Base-by-base conservation (phyloP, 2,797 vertebrate species). In the Parauchenoglanis punctatus region DNA sequence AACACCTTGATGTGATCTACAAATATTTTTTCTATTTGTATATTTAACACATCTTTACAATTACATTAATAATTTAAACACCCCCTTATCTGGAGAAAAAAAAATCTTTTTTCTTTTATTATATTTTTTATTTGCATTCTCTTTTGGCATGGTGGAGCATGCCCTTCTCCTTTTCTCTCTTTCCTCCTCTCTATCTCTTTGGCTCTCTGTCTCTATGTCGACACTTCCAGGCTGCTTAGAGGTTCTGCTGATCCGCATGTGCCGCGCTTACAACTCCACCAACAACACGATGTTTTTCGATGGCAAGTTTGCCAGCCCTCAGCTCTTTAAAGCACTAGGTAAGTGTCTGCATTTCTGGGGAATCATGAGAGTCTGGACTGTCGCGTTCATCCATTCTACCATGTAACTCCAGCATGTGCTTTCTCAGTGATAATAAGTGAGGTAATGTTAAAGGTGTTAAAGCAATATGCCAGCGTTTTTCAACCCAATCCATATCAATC, bases 261-360 rank as follows among this genome's bases (percentile, higher is more conserved):
- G 96, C 88, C 96, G 96, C 0, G 96, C 96, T 0, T 98, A 97
- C 94, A 98, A 98, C 91, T 93, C 96, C 89, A 90, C 95, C 93
- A 98, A 97, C 95, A 96, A 93, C 94, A 97, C 96, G 0, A 90
- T 98, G 86, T 97, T 97, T 92, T 98, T 98, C 86, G 97, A 97
- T 12, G 97, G 97, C 13, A 98, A 98, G 92, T 98, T 97, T 0
- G 97, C 97, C 11, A 89, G 96, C 2, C 90, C 95, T 68, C 97
- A 96, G 86, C 93, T 98, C 94, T 98, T 98, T 94, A 97, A 97
- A 93, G 96, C 97, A 0, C 96, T 98, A 0, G 97, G 97, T 98
- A 93, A 97, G 97, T 89, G 7, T 67, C 44, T 65, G 40, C 23
- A 52, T 28, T 73, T 44, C 52, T 73, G 31, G 4, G 75, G 49